A percentile compares a stretch with the other conserved stretches of the same genome.
phyloP scores from a whole-genome alignment of 2,797 vertebrate genomes.

The Bufotes viridis region DNA sequence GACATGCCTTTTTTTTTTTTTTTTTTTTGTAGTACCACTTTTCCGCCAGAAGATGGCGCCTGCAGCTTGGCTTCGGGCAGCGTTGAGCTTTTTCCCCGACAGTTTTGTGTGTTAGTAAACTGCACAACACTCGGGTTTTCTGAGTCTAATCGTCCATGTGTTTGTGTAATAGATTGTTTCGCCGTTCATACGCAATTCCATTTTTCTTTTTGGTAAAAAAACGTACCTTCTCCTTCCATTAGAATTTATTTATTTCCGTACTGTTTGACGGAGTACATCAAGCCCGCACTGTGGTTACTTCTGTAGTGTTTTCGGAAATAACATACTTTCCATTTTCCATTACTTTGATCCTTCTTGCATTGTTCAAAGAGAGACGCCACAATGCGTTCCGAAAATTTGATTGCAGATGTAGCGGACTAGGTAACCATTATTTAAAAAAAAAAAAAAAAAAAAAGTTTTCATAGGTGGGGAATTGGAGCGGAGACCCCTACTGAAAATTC shows the following conservation, averaged over 20 bases:
- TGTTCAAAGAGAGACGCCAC: neutral
- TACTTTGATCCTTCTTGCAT: neutral
- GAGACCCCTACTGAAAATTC: neutral
- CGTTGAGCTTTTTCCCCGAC: slow-evolving; percentile 8
- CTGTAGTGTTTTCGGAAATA: neutral
- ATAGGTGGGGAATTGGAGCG: neutral
- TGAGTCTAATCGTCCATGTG: neutral
- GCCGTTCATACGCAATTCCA: neutral
- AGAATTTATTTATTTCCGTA: neutral
- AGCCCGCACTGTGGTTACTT: neutral
- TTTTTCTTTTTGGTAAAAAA: neutral
- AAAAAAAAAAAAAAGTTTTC: neutral
- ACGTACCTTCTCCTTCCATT: neutral
- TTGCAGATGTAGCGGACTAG: neutral
- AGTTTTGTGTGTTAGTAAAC: slow-evolving; percentile 16
- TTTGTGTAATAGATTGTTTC: neutral
- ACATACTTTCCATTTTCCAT: neutral
- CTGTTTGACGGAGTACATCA: neutral
- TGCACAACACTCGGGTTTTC: neutral
- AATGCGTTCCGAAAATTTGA: neutral
- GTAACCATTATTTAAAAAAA: neutral
- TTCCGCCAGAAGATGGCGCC: slow-evolving; percentile 73
- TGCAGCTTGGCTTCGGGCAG: slow-evolving; percentile 62
- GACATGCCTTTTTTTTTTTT: neutral
- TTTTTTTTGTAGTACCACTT: neutral